phyloP scores from a whole-genome alignment of 2,797 vertebrate species.

The Notolepis coatsorum region DNA sequence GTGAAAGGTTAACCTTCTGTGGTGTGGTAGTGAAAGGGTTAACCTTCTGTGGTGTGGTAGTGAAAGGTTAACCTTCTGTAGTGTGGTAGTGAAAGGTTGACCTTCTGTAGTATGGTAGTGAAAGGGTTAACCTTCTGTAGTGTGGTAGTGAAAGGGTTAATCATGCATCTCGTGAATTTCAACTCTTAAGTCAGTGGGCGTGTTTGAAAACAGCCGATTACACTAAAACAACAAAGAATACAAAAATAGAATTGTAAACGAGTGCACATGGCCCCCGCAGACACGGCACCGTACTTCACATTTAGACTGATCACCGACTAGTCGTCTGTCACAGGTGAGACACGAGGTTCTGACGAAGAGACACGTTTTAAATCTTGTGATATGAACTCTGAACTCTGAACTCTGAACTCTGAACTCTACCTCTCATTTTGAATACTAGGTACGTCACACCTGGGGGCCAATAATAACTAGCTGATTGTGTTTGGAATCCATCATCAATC shows the following conservation, averaged over 20 bases:
- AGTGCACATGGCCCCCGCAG: conserved; percentile 39
- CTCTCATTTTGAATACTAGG: background rate
- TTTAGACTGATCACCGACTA: conserved; percentile 48
- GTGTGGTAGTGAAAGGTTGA: no score
- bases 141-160: no score
- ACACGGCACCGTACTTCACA: conserved; percentile 71
- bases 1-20: no score
- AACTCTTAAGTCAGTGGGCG: background rate
- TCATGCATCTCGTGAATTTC: background rate
- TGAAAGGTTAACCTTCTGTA: no score
- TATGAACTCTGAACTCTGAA: background rate
- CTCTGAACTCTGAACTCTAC: conserved; percentile 1
- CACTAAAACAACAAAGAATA: conserved; percentile 15
- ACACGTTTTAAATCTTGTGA: conserved; percentile 24
- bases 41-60: no score
- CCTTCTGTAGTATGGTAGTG: background rate
- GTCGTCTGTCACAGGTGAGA: conserved; percentile 35
- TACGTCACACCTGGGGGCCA: conserved; percentile 7
- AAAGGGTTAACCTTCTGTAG: background rate
- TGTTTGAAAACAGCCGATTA: conserved; percentile 6
- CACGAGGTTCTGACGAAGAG: conserved; percentile 17
- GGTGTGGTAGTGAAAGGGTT: no score
- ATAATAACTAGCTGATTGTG: background rate
- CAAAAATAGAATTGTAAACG: conserved; percentile 16
- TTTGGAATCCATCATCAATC: background rate